Evolutionary conservation across 2,797 vertebrate genomes (phyloP), one percentile per base, ranked within the genome.

Genomic region (Furcifer pardalis): DNA sequence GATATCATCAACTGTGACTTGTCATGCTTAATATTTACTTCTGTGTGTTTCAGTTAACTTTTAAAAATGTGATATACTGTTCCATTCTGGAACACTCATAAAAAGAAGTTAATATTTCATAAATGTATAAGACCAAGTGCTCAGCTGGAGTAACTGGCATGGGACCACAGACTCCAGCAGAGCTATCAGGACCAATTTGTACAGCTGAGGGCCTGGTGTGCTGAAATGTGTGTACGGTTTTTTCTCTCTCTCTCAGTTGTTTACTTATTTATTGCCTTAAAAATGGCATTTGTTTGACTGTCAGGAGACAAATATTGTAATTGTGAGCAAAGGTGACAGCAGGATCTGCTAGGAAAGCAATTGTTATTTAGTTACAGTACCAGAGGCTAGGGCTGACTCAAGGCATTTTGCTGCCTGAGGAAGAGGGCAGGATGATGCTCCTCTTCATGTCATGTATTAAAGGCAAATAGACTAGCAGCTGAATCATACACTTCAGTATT

Each of bases 81-180:
- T 82, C 88, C 65, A 77, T 74, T 87, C 7, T 79, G 40, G 42
- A 23, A 21, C 75, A 76, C 60, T 86, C 77, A 81, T 44, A n/a
- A 25, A 49, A 25, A 35, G 73, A 65, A 17, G 40, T 88, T 77
- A 66, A 65, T 49, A 66, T 79, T 42, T 77, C 52, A 76, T 66
- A 79, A 81, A 79, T 72, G 44, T 78, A 82, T 5, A 6, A 42
- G 52, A 7, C 15, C 49, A 87, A 49, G 52, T 3, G 7, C 56
- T 60, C 62, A 52, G 23, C 40, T 85, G 60, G 59, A 35, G 30
- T 35, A 46, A 75, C 49, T 1, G 63, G 0, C 69, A 77, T 40
- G 42, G 63, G 66, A 71, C 73, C 65, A 72, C 25, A 71, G 84
- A 63, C 66, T 76, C 32, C 40, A 49, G 6, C 56, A 76, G 56